These are phyloP conservation scores for Hyalella azteca DNA, from an alignment of 2,888 invertebrate genomes.

Conservation along the genomic window DNA sequence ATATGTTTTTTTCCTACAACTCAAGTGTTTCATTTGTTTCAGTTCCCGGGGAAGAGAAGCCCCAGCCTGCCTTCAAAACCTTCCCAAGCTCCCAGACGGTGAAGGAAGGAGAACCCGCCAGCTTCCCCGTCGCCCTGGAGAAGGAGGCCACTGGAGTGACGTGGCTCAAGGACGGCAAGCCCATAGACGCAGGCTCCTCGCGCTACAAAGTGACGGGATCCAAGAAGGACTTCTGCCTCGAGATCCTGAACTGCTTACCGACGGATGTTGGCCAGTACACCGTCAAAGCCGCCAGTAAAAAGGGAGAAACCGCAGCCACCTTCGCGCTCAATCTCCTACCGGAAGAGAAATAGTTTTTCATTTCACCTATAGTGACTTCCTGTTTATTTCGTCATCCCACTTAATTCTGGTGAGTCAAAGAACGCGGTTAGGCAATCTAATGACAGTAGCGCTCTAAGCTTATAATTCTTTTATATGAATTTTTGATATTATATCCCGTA, in stretches of 20 bases:
- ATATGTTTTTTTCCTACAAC: too few relatives aligned
- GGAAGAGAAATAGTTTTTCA: slow-evolving; percentile 49
- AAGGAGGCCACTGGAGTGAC: slow-evolving; percentile 68
- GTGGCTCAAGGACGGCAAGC: slow-evolving; percentile 93
- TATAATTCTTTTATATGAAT: too few relatives aligned
- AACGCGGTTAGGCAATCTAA: too few relatives aligned
- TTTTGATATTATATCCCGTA: too few relatives aligned
- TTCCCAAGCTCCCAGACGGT: slow-evolving; percentile 89
- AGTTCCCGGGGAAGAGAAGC: slow-evolving; percentile 85
- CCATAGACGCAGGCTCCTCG: slow-evolving; percentile 78
- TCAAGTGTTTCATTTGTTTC: too few relatives aligned
- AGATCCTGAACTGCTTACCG: slow-evolving; percentile 75
- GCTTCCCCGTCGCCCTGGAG: slow-evolving; percentile 81
- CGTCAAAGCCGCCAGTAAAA: slow-evolving; percentile 82
- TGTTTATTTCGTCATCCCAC: neutral
- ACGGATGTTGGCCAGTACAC: slow-evolving; percentile 88
- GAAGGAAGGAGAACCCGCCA: slow-evolving; percentile 78
- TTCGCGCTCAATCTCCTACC: slow-evolving; percentile 81
- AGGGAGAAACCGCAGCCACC: slow-evolving; percentile 81
- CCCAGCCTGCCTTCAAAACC: slow-evolving; percentile 82
- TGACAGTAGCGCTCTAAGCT: too few relatives aligned
- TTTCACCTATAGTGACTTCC: neutral
- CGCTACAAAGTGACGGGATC: slow-evolving; percentile 84
- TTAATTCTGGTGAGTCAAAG: too few relatives aligned
- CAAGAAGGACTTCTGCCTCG: slow-evolving; percentile 78